phyloP scores from a whole-genome alignment of 1,140 invertebrate species.

The Megalonaias nervosa region DNA sequence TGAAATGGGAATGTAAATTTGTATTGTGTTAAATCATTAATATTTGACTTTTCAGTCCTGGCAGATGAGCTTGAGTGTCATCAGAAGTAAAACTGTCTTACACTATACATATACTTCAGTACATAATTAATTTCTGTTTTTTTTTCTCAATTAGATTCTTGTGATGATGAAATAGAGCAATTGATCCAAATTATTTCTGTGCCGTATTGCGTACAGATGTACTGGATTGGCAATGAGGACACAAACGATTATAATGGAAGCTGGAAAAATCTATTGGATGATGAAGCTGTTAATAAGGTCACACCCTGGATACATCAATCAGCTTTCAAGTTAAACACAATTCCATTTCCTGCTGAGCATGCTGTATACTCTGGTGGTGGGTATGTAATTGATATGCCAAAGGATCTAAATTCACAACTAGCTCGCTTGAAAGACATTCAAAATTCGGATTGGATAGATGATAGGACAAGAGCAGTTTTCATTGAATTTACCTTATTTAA shows the following conservation, averaged over 20 bases:
- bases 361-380: slow-evolving; percentile 50
- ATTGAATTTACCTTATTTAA: slow-evolving; percentile 74
- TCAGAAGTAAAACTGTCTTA: too few species aligned
- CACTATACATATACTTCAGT: too few species aligned
- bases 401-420: background rate
- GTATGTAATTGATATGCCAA: slow-evolving; percentile 30
- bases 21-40: too few species aligned
- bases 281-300: background rate
- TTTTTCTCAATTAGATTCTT: too few species aligned
- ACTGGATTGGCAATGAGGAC: slow-evolving; percentile 42
- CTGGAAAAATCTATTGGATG: slow-evolving; percentile 21
- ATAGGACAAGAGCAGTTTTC: slow-evolving; percentile 70
- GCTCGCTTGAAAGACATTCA: slow-evolving; percentile 59
- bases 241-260: slow-evolving; percentile 29
- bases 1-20: too few species aligned
- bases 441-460: slow-evolving; percentile 70
- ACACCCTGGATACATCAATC: slow-evolving; percentile 42
- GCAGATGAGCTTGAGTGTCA: too few species aligned
- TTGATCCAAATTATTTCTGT: background rate
- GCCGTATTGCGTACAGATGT: slow-evolving; percentile 24
- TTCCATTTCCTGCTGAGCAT: slow-evolving; percentile 36
- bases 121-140: too few species aligned
- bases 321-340: slow-evolving; percentile 39
- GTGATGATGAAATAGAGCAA: background rate
- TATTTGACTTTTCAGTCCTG: too few species aligned